Evolutionary conservation across 2,113 vertebrate species (phyloP), one percentile per base, ranked within the genome.

Genomic region (Piaya cayana): DNA sequence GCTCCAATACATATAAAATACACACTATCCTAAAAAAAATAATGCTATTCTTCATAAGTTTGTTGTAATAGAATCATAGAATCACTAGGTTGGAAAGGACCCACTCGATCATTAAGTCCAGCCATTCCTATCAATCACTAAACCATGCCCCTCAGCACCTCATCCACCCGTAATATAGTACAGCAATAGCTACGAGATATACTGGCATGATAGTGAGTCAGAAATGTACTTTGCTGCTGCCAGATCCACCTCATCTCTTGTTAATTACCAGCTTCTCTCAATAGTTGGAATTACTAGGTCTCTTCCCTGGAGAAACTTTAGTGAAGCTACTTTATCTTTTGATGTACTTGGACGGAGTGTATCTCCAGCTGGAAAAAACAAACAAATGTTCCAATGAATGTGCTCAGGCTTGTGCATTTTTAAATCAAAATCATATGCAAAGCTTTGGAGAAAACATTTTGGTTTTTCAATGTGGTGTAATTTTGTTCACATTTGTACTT

Each of bases 401-500:
- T 80, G 95, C 93, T 93, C 89, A 84, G 86, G 69, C 92, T 90
- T 96, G 94, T 70, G 58, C 37, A 60, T 93, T 83, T 95, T 63
- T 36, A 86, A 94, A 91, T 92, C 92, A 92, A 94, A 92, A 94
- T 95, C 91, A 47, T 45, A 95, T 75, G 85, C 72, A 92, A 90
- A 92, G n/a, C 72, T 82, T 68, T 84, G 76, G 72, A 67, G 90
- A 95, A 89, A 95, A 86, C 64, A n/a, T 56, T 62, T 8, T 55
- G n/a, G 26, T 52, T 92, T 91, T 93, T 70, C 76, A 90, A 84
- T 59, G 16, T n/a, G 42, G 52, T 62, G 64, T 67, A 92, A 92
- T 94, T 92, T 91, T 67, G 20, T 55, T 84, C 87, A 74, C 65
- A 92, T 96, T 96, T 96, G 72, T 84, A 92, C 69, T 96, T 97